Conservation (phyloP, 1,140 invertebrate genomes). For the Lucilia cuprina region DNA sequence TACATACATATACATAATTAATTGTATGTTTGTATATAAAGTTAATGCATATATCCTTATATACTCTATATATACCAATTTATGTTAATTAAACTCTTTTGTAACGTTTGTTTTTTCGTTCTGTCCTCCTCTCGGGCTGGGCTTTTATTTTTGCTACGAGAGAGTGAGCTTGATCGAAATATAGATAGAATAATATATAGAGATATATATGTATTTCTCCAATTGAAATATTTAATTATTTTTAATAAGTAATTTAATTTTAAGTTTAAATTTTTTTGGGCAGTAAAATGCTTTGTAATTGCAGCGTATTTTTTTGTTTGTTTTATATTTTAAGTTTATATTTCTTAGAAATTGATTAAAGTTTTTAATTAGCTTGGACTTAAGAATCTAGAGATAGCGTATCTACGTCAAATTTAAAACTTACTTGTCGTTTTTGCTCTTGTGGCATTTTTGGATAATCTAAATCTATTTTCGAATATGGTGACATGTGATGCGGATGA, state of each 20-base stretch:
- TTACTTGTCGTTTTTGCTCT: conserved; percentile 64
- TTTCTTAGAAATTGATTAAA: conserved; percentile 11
- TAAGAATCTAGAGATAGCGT: conserved; percentile 62
- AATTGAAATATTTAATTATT: too few relatives aligned
- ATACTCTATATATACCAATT: too few relatives aligned
- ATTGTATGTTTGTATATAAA: too few relatives aligned
- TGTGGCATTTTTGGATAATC: conserved; percentile 62
- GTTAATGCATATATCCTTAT: too few relatives aligned
- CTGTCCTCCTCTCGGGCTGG: background rate
- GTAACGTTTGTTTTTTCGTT: background rate
- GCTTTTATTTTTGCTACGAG: background rate
- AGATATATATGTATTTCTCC: too few relatives aligned
- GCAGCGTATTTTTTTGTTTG: background rate
- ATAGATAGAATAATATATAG: too few relatives aligned
- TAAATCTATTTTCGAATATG: conserved; percentile 64
- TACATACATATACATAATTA: too few relatives aligned
- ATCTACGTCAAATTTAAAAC: conserved; percentile 64
- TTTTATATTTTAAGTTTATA: background rate
- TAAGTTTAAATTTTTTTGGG: background rate
- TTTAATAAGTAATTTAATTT: background rate
- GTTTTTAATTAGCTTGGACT: conserved; percentile 38
- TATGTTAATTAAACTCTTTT: too few relatives aligned
- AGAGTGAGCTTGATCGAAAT: background rate
- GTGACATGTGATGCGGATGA: conserved; percentile 57
- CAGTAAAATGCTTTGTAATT: background rate